Evolutionary conservation across 2,113 vertebrate genomes (phyloP).

Genomic region (Lagopus muta): DNA sequence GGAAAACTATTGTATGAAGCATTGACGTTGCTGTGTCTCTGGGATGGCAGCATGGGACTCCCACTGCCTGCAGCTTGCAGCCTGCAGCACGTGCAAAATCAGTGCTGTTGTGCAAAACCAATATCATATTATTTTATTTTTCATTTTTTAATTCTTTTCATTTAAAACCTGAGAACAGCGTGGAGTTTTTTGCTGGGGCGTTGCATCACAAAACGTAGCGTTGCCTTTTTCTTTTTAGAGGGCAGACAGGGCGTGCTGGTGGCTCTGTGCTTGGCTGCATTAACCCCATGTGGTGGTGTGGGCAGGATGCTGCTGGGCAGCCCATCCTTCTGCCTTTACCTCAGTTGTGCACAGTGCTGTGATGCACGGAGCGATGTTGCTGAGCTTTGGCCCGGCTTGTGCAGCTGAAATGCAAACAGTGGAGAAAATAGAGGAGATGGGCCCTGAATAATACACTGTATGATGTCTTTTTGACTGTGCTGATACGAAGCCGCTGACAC

Average conservation of each 20-base stretch:
- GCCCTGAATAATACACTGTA: accelerated
- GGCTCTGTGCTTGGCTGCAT: neutral
- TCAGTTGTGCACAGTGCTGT: accelerated
- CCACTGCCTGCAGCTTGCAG: neutral
- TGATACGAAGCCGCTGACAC: neutral
- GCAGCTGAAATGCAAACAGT: neutral
- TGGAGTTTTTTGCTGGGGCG: neutral
- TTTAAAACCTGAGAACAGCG: neutral
- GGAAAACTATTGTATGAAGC: neutral
- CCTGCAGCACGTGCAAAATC: neutral
- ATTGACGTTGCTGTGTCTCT: accelerated
- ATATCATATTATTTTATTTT: neutral
- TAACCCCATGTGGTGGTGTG: too few species aligned
- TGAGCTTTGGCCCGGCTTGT: accelerated
- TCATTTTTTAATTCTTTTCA: neutral
- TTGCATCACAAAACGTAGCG: neutral
- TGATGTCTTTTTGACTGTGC: accelerated
- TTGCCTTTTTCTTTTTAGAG: accelerated
- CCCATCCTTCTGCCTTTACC: accelerated
- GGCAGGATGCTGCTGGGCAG: too few species aligned
- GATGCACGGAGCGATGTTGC: accelerated
- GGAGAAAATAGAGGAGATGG: neutral
- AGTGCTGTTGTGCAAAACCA: neutral
- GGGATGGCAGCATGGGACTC: neutral
- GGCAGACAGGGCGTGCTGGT: neutral